Conservation (phyloP, 2,113 vertebrate species). For the Cinclus cinclus region DNA sequence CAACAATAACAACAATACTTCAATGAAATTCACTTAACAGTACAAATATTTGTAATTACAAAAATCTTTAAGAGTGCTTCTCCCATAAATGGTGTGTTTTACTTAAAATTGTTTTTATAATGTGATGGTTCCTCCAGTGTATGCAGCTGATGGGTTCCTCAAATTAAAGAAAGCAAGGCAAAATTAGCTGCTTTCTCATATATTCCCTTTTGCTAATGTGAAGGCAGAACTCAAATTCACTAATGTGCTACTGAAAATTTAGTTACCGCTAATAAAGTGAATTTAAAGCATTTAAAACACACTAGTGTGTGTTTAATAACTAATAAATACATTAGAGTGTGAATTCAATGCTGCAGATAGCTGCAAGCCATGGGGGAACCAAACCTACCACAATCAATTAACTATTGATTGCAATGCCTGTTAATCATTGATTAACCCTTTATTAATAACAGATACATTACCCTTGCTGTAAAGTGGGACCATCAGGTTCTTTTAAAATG, state of each 20-base stretch:
- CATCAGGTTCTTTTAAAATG: background rate
- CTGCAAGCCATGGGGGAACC: slow-evolving; percentile 3
- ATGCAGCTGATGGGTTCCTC: background rate
- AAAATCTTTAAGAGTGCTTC: slow-evolving; percentile 51
- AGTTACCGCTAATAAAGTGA: slow-evolving; percentile 11
- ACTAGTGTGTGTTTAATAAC: background rate
- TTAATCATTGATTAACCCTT: slow-evolving; percentile 36
- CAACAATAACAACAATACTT: slow-evolving; percentile 41
- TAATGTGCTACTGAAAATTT: background rate
- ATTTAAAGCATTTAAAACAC: background rate
- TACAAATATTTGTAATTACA: slow-evolving; percentile 66
- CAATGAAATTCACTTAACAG: slow-evolving; percentile 58
- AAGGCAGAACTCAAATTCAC: background rate
- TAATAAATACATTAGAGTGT: background rate
- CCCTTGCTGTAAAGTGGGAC: background rate
- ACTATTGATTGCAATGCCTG: background rate
- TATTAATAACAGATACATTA: background rate
- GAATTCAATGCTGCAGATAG: background rate
- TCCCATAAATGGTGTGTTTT: slow-evolving; percentile 37
- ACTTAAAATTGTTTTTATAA: slow-evolving; percentile 47
- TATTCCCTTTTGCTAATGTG: background rate
- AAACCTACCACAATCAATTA: slow-evolving; percentile 23
- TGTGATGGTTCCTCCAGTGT: background rate
- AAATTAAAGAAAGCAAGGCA: background rate
- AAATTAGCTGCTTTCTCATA: background rate